A percentile compares a stretch with the other conserved stretches of the same genome.
These are phyloP conservation scores for Polypedilum pembai DNA, from an alignment of 1,140 invertebrate genomes.

Conservation along the genomic window DNA sequence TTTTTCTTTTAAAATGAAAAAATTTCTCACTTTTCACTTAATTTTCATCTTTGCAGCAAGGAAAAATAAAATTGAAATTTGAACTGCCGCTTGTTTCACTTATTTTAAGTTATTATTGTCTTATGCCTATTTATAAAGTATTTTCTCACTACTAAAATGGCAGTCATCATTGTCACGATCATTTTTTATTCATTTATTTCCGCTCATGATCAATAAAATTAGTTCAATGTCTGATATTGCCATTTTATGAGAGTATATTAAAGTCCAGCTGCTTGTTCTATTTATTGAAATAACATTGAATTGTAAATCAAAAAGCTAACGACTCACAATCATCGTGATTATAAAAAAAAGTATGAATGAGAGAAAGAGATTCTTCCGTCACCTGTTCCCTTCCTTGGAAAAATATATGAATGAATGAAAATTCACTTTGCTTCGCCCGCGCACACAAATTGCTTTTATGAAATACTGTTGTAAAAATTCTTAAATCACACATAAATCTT, in stretches of 20 bases:
- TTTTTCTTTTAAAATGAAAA: neutral
- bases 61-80: neutral
- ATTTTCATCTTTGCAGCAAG: neutral
- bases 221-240: neutral
- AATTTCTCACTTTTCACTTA: neutral
- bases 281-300: neutral
- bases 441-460: no score
- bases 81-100: neutral
- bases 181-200: neutral
- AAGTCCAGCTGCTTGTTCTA: neutral
- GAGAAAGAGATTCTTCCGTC: no score
- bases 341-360: no score
- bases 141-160: neutral
- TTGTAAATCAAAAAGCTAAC: neutral
- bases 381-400: no score
- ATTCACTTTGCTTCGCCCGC: no score
- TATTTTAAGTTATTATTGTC: neutral
- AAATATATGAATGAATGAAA: no score
- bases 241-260: neutral
- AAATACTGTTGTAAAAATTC: no score
- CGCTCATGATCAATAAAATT: neutral
- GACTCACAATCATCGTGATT: neutral
- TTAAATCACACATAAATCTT: no score
- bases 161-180: neutral
- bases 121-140: neutral